These are phyloP conservation scores for Drosophila nannoptera DNA, from an alignment of 1,140 invertebrate genomes.

Conservation along the genomic window DNA sequence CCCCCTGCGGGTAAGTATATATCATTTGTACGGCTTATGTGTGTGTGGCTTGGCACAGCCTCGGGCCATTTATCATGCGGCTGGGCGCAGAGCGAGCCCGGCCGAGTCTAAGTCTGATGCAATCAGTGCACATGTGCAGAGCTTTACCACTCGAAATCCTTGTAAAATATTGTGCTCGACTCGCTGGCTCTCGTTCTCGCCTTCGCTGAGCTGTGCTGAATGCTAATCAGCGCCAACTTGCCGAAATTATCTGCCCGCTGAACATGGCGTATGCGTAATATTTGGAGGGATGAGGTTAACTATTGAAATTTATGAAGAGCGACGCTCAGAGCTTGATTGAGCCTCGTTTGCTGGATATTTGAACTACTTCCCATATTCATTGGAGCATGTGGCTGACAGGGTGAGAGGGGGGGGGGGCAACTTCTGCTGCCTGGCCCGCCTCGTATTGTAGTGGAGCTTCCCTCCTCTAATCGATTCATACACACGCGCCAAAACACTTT, in stretches of 20 bases:
- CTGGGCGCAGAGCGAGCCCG: conserved; percentile 21
- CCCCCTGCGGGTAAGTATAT: neutral
- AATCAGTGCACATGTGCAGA: conserved; percentile 61
- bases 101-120: conserved; percentile 29
- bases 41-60: conserved; percentile 5
- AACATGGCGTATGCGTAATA: conserved; percentile 29
- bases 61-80: conserved; percentile 56
- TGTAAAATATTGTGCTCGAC: conserved; percentile 68
- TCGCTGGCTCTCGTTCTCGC: conserved; percentile 12
- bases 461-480: no score
- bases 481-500: no score
- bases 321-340: no score
- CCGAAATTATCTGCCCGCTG: conserved; percentile 22
- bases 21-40: conserved; percentile 19
- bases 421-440: no score
- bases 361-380: no score
- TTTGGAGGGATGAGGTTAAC: neutral
- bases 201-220: neutral
- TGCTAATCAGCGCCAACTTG: conserved; percentile 21
- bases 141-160: conserved; percentile 61
- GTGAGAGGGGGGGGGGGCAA: no score
- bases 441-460: no score
- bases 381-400: no score
- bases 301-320: no score
- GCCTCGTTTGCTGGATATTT: no score